phyloP scores from a whole-genome alignment of 1,140 invertebrate species.

The Pogonognathellus flavescens region DNA sequence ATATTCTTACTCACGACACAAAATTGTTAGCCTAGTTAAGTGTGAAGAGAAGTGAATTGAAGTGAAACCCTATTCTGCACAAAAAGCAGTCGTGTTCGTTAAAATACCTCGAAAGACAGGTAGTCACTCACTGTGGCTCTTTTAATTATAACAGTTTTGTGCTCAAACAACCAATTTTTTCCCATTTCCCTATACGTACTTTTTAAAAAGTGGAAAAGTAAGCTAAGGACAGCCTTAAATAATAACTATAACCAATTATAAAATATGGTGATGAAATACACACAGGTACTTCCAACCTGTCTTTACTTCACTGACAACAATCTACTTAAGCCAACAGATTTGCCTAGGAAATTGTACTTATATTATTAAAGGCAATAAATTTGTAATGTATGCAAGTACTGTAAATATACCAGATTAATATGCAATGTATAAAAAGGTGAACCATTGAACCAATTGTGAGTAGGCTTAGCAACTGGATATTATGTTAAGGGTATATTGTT shows the following conservation, averaged over 20 bases:
- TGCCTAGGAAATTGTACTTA: no score
- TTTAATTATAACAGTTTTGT: slow-evolving; percentile 47
- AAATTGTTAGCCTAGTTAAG: slow-evolving; percentile 15
- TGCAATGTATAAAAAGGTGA: no score
- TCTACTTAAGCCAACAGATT: no score
- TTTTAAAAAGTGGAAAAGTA: background rate
- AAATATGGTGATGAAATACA: no score
- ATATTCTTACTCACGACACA: background rate
- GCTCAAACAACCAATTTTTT: slow-evolving; percentile 21
- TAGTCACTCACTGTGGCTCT: background rate
- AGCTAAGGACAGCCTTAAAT: no score
- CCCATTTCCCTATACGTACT: background rate
- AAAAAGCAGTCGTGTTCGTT: slow-evolving; percentile 19
- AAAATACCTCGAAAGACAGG: slow-evolving; percentile 24
- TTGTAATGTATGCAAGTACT: no score
- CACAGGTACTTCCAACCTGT: no score
- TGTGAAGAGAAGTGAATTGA: slow-evolving; percentile 14
- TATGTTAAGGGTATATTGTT: background rate
- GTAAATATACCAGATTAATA: no score
- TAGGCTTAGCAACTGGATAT: background rate
- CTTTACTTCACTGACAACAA: no score
- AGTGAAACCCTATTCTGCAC: slow-evolving; percentile 39
- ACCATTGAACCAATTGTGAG: background rate
- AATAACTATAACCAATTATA: no score
- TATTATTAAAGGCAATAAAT: no score